Conservation (phyloP, 2,888 invertebrate species). For the Isoperla grammatica region DNA sequence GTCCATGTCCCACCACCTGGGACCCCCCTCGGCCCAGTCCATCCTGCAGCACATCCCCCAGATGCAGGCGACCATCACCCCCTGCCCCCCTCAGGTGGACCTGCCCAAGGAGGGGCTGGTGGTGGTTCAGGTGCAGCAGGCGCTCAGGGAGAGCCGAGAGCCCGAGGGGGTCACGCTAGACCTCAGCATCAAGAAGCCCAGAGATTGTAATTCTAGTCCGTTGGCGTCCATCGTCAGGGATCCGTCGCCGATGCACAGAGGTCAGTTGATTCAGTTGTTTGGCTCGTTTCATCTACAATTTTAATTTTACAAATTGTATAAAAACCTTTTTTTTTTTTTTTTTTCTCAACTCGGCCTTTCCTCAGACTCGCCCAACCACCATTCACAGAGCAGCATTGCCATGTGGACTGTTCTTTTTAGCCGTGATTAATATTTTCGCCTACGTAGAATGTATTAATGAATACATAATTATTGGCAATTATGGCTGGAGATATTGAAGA, state of each 20-base stretch:
- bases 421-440: too few species aligned
- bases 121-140: conserved; percentile 47
- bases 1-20: conserved; percentile 36
- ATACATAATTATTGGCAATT: too few species aligned
- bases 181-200: conserved; percentile 68
- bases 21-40: conserved; percentile 36
- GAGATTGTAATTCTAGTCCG: conserved; percentile 36
- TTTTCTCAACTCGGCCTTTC: too few species aligned
- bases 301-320: too few species aligned
- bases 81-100: conserved; percentile 51
- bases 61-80: conserved; percentile 63
- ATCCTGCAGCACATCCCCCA: conserved; percentile 45
- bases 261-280: too few species aligned
- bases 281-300: too few species aligned
- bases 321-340: too few species aligned
- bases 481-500: too few species aligned
- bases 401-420: too few species aligned
- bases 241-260: conserved; percentile 23
- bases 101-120: conserved; percentile 61
- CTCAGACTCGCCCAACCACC: too few species aligned
- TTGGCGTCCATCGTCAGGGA: conserved; percentile 19
- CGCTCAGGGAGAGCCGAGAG: conserved; percentile 31
- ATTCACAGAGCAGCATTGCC: too few species aligned
- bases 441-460: too few species aligned
- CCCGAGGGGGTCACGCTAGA: conserved; percentile 59